Base-by-base conservation (phyloP, 2,888 invertebrate genomes). In the Cephus runcator region DNA sequence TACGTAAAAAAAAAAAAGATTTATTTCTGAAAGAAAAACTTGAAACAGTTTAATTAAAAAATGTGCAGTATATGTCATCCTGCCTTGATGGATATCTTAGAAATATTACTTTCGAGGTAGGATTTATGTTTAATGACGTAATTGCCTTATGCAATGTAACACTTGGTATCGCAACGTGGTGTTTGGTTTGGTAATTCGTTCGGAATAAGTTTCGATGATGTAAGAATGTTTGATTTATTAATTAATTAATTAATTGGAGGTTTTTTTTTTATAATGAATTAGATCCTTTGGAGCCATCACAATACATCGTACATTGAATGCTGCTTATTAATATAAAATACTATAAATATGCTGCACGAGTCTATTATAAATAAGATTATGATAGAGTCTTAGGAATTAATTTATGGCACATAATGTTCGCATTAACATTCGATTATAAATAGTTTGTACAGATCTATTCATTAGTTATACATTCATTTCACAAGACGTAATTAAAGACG, bases 391-490 rank as follows among this genome's bases (percentile, higher is more conserved):
- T 56, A 56, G 40, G 23, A 23, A 23, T 56, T 56, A 56, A 15
- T 6, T 56, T 56, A 56, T 56, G 40, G 40, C 40, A 56, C 40
- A 15, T 56, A 56, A 23, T 56, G 40, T 56, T 23, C 40, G 40
- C 40, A 56, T 56, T 56, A 56, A 23, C 40, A 9, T 56, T 56
- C 23, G 40, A 56, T 56, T 56, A 56, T 81, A 77, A 75, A 74
- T 76, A 81, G 79, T 81, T 82, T 80, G 79, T 81, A 80, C 81
- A 82, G 79, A 81, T 80, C 81, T 81, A 56, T 40, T 15, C 40
- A 12, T 36, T 36, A 23, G 15, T 56, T 56, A 56, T 56, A 6
- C 40, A 56, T 56, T 68, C 68, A n/a, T 79, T 34, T 15, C 35
- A 56, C 23, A 12, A 73, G 12, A 69, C 3, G n/a, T 33, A 30